Percentiles rank a stretch among this genome's conserved stretches.
phyloP scores from a whole-genome alignment of 2,113 vertebrate genomes.

The Xenopus borealis region DNA sequence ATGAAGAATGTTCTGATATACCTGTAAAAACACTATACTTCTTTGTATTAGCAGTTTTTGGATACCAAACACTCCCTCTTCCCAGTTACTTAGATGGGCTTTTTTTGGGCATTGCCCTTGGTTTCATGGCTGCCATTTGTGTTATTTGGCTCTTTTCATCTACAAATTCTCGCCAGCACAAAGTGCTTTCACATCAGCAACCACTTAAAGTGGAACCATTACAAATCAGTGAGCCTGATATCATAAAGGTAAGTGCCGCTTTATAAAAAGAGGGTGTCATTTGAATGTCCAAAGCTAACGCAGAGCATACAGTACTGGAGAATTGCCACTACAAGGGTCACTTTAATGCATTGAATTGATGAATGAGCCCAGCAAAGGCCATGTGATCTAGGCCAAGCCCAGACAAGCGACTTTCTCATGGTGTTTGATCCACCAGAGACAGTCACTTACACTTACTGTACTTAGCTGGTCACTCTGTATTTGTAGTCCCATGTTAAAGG shows the following conservation, averaged over 20 bases:
- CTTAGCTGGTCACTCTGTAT: too few species aligned
- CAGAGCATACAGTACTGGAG: too few species aligned
- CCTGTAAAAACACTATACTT: conserved; percentile 81
- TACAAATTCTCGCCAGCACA: conserved; percentile 59
- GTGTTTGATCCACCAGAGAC: too few species aligned
- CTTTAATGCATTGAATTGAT: too few species aligned
- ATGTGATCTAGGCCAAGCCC: too few species aligned
- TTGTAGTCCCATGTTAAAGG: too few species aligned
- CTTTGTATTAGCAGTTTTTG: conserved; percentile 81
- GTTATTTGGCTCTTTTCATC: conserved; percentile 87
- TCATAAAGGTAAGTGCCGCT: conserved; percentile 78
- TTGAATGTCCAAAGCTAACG: too few species aligned
- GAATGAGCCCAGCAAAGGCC: too few species aligned
- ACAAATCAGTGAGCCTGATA: conserved; percentile 88
- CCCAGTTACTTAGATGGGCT: conserved; percentile 82
- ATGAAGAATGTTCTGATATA: conserved; percentile 61
- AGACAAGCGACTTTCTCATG: too few species aligned
- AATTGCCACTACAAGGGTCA: too few species aligned
- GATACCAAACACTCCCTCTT: conserved; percentile 85
- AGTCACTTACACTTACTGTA: too few species aligned
- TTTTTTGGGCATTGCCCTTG: conserved; percentile 78
- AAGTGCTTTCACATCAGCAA: conserved; percentile 30
- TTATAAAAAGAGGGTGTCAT: not conserved
- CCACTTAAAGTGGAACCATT: conserved; percentile 70
- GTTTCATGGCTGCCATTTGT: conserved; percentile 85